Conservation (phyloP, 2,888 invertebrate species). For the Odontocerum albicorne region DNA sequence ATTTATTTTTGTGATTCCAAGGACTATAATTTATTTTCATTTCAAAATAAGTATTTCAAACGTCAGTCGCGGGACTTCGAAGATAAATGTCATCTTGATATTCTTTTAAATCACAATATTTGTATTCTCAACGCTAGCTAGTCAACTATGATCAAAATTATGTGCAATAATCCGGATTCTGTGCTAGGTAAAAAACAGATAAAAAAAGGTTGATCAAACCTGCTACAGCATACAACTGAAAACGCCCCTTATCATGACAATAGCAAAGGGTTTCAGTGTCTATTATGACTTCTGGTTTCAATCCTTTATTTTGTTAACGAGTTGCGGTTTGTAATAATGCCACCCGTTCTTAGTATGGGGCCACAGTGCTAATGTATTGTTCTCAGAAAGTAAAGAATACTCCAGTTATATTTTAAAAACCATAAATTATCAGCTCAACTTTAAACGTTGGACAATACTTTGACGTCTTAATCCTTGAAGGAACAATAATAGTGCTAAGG, state of each 20-base stretch:
- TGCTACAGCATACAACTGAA: background rate
- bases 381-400: conserved; percentile 19
- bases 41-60: no score
- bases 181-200: no score
- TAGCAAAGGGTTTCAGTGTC: conserved; percentile 19
- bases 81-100: no score
- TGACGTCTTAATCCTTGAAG: conserved; percentile 31
- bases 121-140: no score
- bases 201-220: no score
- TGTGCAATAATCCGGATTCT: no score
- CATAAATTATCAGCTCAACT: conserved; percentile 29
- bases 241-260: conserved; percentile 14
- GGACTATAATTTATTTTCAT: no score
- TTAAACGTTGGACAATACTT: background rate
- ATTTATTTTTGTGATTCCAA: no score
- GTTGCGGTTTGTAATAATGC: conserved; percentile 26
- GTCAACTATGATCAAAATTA: no score
- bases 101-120: no score
- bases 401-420: conserved; percentile 26
- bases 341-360: conserved; percentile 9
- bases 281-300: conserved; percentile 35
- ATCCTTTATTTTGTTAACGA: conserved; percentile 29
- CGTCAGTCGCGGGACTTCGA: no score
- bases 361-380: background rate
- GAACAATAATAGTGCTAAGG: conserved; percentile 4